Base-by-base conservation (phyloP, 2,113 vertebrate species). In the Hyperoodon ampullatus region DNA sequence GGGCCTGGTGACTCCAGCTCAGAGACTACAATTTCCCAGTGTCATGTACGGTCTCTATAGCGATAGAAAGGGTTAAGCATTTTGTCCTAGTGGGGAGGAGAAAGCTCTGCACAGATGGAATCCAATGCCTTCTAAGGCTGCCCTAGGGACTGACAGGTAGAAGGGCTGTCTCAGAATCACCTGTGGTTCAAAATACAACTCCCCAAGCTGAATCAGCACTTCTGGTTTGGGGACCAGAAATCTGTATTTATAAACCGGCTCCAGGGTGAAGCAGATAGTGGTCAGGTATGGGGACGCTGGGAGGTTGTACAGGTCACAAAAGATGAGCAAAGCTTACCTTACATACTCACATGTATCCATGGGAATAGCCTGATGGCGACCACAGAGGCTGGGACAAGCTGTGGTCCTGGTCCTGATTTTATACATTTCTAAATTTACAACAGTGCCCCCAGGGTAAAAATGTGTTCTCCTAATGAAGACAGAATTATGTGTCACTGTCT, bases 291-390 rank as follows among this genome's bases (percentile, higher is more conserved):
- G 53, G 44, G 39, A 14, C 24, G 3, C 9, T 12, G 11, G 70
- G 80, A 65, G 28, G n/a, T 26, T 8, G 1, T 55, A 1, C 1
- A 3, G 33, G 58, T 44, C 63, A 26, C 47, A 35, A 23, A 66
- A 26, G 18, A 12, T 58, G 21, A 93, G 66, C 80, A 68, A 66
- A 93, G 18, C 65, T 30, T 2, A 3, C 28, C 8, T 15, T 14
- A 28, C 18, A 7, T 0, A 4, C 60, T 66, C 0, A 1, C 14
- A 8, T 10, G 33, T 23, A 11, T 15, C 72, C 1, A 0, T 35
- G 26, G 15, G 71, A 4, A 2, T 12, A 24, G 30, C 47, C 24
- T 14, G 6, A 11, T 44, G 78, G 10, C 18, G 33, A 21, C 61
- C 35, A 5, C 14, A 39, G 61, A 66, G 44, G 6, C 47, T 35